Evolutionary conservation across 2,797 vertebrate species (phyloP).

Genomic region (Poecile montanus): DNA sequence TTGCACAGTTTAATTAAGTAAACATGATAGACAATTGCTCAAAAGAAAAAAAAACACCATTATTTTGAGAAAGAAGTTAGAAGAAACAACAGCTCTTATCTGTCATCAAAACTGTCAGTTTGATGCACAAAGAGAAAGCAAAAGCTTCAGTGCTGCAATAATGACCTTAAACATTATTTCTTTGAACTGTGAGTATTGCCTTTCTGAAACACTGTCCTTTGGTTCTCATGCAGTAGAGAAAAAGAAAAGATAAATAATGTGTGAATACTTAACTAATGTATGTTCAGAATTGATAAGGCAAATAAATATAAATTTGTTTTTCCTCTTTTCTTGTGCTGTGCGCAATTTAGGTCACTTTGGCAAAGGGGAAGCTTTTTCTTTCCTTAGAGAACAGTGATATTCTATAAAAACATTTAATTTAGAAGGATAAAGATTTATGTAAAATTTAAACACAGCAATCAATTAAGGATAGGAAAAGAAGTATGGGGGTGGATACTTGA

Average conservation of each 20-base stretch:
- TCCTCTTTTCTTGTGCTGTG: not conserved
- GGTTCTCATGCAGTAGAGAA: not conserved
- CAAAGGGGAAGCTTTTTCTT: not conserved
- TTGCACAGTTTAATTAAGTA: not conserved
- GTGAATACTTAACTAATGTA: not conserved
- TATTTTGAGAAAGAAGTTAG: not conserved
- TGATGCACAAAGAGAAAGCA: not conserved
- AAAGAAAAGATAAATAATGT: conserved; percentile 3
- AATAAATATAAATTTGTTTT: not conserved
- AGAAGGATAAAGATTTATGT: not conserved
- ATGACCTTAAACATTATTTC: not conserved
- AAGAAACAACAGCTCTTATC: not conserved
- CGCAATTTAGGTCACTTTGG: conserved; percentile 3
- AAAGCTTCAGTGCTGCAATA: not conserved
- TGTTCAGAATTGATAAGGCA: conserved; percentile 32
- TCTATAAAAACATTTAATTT: not conserved
- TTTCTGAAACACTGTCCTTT: not conserved
- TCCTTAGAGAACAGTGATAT: not conserved
- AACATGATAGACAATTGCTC: not conserved
- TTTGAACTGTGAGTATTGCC: not conserved
- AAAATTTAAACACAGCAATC: not conserved
- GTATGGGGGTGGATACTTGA: not conserved
- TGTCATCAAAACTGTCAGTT: not conserved
- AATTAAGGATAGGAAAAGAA: not conserved
- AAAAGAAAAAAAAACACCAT: not conserved